Evolutionary conservation across 1,140 invertebrate species (phyloP), one percentile per base, ranked within the genome.

Genomic region (Lanistes nyassanus): DNA sequence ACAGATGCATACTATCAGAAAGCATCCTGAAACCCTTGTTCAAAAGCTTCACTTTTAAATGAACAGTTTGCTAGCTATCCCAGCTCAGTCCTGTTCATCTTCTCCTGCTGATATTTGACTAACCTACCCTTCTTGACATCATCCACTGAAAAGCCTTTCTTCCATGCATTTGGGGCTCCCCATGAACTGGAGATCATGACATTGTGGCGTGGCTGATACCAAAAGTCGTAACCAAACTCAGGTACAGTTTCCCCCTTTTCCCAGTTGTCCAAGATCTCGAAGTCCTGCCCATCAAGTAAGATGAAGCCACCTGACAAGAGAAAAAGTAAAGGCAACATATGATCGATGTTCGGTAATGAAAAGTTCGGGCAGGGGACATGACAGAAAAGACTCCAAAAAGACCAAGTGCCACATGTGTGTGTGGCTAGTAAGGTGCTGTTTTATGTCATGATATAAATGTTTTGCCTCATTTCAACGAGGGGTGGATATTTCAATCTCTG

Each of bases 151-250:
- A 95, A 96, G 21, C 96, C 96, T 86, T 90, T 92, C 83, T 93
- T 93, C 84, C 97, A 98, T 51, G 92, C 90, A 73, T 92, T 94
- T 3, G 98, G 98, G 0, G 93, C 91, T 1, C 95, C 96, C 97
- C 97, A 99, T 91, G 98, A 97, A 0, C 93, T 93, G 0, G 95
- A 92, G 34, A 99, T 91, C 92, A 99, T 94, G 0, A 96, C 92
- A 88, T 99, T 95, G 81, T 94, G 94, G 80, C 95, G 93, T 0
- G 97, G 97, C 86, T 99, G 98, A 87, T 99, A 99, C 98, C 98
- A 99, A 89, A 96, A 93, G 82, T 93, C 93, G 80, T 93, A 93
- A 23, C 91, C 91, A 78, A 91, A 92, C 26, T 83, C 72, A 7
- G 79, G 71, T 13, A 77, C 83, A 9, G 16, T 6, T 29, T 7